Conservation (phyloP, 2,888 invertebrate genomes). For the Cyclophora punctaria region DNA sequence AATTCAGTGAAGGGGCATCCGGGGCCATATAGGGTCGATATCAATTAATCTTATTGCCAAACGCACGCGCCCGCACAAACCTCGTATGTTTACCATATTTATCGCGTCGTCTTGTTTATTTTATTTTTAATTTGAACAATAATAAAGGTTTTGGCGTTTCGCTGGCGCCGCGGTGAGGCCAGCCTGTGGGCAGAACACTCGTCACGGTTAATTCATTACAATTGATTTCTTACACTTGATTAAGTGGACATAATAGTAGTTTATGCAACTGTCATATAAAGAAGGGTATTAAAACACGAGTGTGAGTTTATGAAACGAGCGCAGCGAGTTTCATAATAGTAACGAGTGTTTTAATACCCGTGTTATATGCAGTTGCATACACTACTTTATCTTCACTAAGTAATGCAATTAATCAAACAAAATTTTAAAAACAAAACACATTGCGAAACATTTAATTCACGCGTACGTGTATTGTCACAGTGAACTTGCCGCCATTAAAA, state of each 20-base stretch:
- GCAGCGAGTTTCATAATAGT: too few species aligned
- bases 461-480: too few species aligned
- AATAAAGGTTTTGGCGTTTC: conserved; percentile 11
- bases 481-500: too few species aligned
- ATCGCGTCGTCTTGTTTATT: conserved; percentile 32
- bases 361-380: too few species aligned
- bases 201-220: conserved; percentile 15
- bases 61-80: conserved; percentile 31
- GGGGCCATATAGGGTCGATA: conserved; percentile 34
- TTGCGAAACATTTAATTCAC: too few species aligned
- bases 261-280: too few species aligned
- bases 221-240: conserved; percentile 16
- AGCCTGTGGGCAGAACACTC: conserved; percentile 6
- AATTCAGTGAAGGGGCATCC: conserved; percentile 37
- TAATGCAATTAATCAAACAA: too few species aligned
- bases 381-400: too few species aligned
- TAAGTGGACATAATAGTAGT: conserved; percentile 14
- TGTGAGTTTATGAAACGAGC: too few species aligned
- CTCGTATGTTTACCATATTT: conserved; percentile 31
- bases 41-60: conserved; percentile 56
- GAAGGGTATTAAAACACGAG: too few species aligned
- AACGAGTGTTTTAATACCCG: too few species aligned
- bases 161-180: conserved; percentile 9
- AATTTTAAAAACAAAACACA: too few species aligned
- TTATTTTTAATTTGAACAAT: conserved; percentile 16